phyloP scores from a whole-genome alignment of 2,797 vertebrate genomes.

The Sternarchorhynchus goeldii region DNA sequence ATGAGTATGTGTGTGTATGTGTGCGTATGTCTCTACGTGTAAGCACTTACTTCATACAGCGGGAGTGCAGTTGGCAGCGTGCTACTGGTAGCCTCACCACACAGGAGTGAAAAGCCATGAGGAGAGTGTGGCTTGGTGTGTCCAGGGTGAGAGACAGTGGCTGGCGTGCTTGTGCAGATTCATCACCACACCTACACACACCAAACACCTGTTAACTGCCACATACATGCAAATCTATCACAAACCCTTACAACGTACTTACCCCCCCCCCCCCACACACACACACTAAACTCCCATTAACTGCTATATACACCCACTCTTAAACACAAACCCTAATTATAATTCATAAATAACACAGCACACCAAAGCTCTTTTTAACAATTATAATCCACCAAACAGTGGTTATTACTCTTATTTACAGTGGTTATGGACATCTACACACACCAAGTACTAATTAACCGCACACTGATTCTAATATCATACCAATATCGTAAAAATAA shows the following conservation, averaged over 20 bases:
- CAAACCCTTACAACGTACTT: background rate
- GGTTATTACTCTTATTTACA: too few relatives aligned
- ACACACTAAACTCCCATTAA: constrained; percentile 16
- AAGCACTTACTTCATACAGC: constrained; percentile 92
- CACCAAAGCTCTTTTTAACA: too few relatives aligned
- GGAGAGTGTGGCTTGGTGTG: constrained; percentile 81
- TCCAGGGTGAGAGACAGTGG: constrained; percentile 89
- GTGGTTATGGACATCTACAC: too few relatives aligned
- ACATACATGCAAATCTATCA: background rate
- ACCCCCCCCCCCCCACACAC: constrained; percentile 15
- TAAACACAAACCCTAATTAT: too few relatives aligned
- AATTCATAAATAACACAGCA: too few relatives aligned
- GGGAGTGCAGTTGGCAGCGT: constrained; percentile 91
- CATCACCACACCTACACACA: constrained; percentile 81
- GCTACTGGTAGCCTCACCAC: constrained; percentile 89
- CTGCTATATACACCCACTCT: constrained; percentile 11
- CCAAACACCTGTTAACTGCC: constrained; percentile 5
- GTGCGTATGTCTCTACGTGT: constrained; percentile 29
- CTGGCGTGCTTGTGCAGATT: constrained; percentile 78
- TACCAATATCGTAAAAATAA: too few relatives aligned
- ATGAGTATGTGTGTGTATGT: constrained; percentile 22
- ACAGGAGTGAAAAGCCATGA: constrained; percentile 89
- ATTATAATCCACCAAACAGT: too few relatives aligned
- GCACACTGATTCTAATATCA: too few relatives aligned
- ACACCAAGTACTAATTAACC: too few relatives aligned